A percentile compares a stretch with the other conserved stretches of the same genome.
Evolutionary conservation across 2,113 vertebrate species (phyloP).

Genomic region (Calidris pygmaea): DNA sequence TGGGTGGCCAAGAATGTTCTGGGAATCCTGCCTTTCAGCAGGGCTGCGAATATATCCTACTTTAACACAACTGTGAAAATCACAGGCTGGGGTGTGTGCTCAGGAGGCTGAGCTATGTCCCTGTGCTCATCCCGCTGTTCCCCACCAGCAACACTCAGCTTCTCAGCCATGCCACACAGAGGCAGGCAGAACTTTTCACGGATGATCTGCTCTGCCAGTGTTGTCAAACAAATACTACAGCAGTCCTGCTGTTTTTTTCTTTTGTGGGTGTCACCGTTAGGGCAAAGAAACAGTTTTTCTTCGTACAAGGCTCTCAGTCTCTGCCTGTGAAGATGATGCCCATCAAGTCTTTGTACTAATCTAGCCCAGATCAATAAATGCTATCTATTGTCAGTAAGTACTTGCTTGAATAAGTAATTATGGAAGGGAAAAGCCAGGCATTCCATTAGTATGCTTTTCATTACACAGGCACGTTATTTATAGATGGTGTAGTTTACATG

Average conservation of each 20-base stretch:
- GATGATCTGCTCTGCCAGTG: neutral
- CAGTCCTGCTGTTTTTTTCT: neutral
- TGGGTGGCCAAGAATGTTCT: neutral
- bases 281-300: neutral
- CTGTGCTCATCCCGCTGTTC: neutral
- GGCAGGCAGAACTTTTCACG: neutral
- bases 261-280: neutral
- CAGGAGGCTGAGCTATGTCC: neutral
- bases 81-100: accelerated
- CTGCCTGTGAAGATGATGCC: neutral
- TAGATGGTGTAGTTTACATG: neutral
- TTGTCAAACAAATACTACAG: neutral
- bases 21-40: neutral
- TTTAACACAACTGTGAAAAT: neutral
- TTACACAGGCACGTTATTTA: neutral
- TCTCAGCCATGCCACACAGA: neutral
- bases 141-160: neutral
- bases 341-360: neutral
- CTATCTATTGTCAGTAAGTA: neutral
- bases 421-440: neutral
- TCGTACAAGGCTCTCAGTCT: neutral
- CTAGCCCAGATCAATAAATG: neutral
- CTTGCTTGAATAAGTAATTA: neutral
- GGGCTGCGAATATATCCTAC: neutral
- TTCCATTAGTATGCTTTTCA: neutral